Percentiles rank a stretch among this genome's conserved stretches.
Conservation (phyloP, 2,888 invertebrate species). For the Branchipolynoe longqiensis region DNA sequence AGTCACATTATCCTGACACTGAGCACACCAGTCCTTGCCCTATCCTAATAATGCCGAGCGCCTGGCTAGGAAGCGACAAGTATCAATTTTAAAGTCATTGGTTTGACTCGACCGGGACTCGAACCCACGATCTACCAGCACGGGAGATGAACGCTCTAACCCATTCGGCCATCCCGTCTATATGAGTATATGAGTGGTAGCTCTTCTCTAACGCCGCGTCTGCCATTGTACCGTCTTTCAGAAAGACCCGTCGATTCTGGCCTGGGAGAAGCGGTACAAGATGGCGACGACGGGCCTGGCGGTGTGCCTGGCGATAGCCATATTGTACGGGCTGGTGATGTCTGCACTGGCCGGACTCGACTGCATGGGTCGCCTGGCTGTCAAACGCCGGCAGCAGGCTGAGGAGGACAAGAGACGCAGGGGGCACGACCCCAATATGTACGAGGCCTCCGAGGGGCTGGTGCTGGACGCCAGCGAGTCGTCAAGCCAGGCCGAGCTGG, state of each 20-base stretch:
- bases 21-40: too few species aligned
- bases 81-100: too few species aligned
- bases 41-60: too few species aligned
- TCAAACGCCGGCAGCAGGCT: neutral
- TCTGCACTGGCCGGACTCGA: slow-evolving; percentile 25
- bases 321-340: slow-evolving; percentile 51
- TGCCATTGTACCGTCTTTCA: neutral
- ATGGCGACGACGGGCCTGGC: neutral
- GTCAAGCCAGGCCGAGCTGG: neutral
- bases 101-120: too few species aligned
- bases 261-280: neutral
- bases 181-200: too few species aligned
- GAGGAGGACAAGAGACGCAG: neutral
- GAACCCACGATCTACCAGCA: too few species aligned
- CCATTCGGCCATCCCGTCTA: too few species aligned
- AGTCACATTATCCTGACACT: too few species aligned
- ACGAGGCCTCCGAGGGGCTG: slow-evolving; percentile 3
- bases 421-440: slow-evolving; percentile 20
- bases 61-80: too few species aligned
- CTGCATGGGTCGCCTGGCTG: slow-evolving; percentile 24
- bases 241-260: slow-evolving; percentile 11
- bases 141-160: too few species aligned
- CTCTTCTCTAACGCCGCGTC: too few species aligned
- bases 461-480: neutral
- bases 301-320: slow-evolving; percentile 49